These are phyloP conservation scores for Odontocerum albicorne DNA, from an alignment of 2,888 invertebrate species.

Conservation along the genomic window DNA sequence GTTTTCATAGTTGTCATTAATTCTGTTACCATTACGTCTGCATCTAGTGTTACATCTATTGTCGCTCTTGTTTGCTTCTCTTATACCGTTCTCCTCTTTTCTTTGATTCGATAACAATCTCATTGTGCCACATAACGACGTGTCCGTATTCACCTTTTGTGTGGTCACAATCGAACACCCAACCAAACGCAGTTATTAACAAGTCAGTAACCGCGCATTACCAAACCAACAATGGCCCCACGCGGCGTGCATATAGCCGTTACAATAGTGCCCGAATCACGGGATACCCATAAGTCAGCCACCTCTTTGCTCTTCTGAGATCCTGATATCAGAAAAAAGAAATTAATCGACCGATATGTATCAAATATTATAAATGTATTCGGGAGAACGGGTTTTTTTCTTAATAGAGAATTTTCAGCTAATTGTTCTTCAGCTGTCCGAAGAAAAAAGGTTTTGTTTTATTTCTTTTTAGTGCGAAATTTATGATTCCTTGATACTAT, in stretches of 20 bases:
- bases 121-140: too few relatives aligned
- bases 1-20: too few relatives aligned
- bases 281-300: slow-evolving; percentile 11
- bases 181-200: slow-evolving; percentile 14
- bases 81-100: too few relatives aligned
- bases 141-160: slow-evolving; percentile 9
- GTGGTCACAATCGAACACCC: slow-evolving; percentile 17
- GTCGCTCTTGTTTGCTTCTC: too few relatives aligned
- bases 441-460: not conserved
- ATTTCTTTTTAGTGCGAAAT: too few relatives aligned
- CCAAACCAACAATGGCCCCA: slow-evolving; percentile 16
- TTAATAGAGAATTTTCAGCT: too few relatives aligned
- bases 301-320: slow-evolving; percentile 4
- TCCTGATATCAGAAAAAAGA: slow-evolving; percentile 11
- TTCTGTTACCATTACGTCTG: too few relatives aligned
- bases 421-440: too few relatives aligned
- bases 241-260: slow-evolving; percentile 10
- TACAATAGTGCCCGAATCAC: slow-evolving; percentile 1
- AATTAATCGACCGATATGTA: slow-evolving; percentile 16
- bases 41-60: too few relatives aligned
- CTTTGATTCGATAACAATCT: too few relatives aligned
- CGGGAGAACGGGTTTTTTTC: slow-evolving; percentile 1
- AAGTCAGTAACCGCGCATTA: slow-evolving; percentile 25
- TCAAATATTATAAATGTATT: slow-evolving; percentile 8
- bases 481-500: too few relatives aligned